A percentile compares a stretch with the other conserved stretches of the same genome.
Evolutionary conservation across 2,797 vertebrate species (phyloP).

Genomic region (Syndactyla subalaris): DNA sequence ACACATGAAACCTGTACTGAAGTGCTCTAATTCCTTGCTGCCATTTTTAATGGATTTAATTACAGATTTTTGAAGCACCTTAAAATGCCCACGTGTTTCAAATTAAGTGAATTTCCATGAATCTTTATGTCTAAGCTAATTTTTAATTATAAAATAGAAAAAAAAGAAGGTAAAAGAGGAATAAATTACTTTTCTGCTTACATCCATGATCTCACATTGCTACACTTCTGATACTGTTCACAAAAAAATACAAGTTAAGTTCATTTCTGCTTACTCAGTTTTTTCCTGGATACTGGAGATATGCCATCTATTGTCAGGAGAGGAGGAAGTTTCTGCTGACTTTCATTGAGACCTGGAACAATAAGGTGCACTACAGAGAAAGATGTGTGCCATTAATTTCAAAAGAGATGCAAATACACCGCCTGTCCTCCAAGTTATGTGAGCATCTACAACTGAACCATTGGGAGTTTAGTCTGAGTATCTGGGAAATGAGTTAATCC

Average conservation of each 20-base stretch:
- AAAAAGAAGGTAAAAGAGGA: background rate
- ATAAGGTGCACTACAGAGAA: conserved; percentile 77
- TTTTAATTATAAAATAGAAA: background rate
- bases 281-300: conserved; percentile 74
- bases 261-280: conserved; percentile 67
- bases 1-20: background rate
- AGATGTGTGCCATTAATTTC: conserved; percentile 5
- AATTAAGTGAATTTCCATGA: background rate
- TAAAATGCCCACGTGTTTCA: background rate
- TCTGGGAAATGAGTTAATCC: background rate
- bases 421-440: background rate
- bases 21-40: background rate
- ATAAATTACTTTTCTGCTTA: background rate
- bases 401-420: background rate
- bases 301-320: conserved; percentile 71
- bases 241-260: background rate
- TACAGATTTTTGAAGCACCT: background rate
- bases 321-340: conserved; percentile 71
- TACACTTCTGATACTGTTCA: background rate
- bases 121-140: background rate
- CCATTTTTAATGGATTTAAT: background rate
- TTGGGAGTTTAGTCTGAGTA: background rate
- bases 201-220: background rate
- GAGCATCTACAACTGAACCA: background rate
- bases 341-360: conserved; percentile 77